Base-by-base conservation (phyloP, 2,797 vertebrate genomes). In the Eulemur mongoz region DNA sequence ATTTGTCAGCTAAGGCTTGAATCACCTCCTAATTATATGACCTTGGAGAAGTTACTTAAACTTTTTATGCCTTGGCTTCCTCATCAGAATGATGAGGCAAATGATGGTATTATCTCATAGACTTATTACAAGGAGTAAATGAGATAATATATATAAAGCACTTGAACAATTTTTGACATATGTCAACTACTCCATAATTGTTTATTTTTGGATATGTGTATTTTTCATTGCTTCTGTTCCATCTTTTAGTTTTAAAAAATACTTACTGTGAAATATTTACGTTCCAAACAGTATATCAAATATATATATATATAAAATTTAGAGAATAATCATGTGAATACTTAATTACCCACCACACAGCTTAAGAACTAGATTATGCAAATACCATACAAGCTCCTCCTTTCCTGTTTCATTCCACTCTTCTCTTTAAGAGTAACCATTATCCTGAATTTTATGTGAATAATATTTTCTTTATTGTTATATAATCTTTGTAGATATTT, bases 211-310 rank as follows among this genome's bases (percentile, higher is more conserved):
- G 30, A 23, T 92, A 57, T 80, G 23, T 75, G 2, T 57, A 18
- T 96, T 80, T 83, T 57, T 78, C 63, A 63, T 81, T 95, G 32
- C 25, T 93, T 91, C 45, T 87, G 10, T 78, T 72, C 15, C 43
- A 25, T 88, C 67, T 82, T 63, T 63, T 59, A 59, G 48, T 78
- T 76, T n/a, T 20, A 50, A 76, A 45, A 23, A 18, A 65, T 18
- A n/a, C 8, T 65, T 65, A n/a, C 18, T 80, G 78, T 59, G 35
- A 80, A 40, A 20, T 70, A 45, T 32, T 12, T 84, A 14, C 12
- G 38, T 80, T 59, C 40, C 18, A 94, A 61, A 67, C 4, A 80
- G 23, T 43, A 2, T 65, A 48, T 94, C n/a, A 93, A 10, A 40
- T 40, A 40, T 5, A 40, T 40, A 81, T 4, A 38, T 40, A 81